Percentiles rank a stretch among this genome's conserved stretches.
Evolutionary conservation across 1,140 invertebrate genomes (phyloP).

Genomic region (Drosophila eugracilis): DNA sequence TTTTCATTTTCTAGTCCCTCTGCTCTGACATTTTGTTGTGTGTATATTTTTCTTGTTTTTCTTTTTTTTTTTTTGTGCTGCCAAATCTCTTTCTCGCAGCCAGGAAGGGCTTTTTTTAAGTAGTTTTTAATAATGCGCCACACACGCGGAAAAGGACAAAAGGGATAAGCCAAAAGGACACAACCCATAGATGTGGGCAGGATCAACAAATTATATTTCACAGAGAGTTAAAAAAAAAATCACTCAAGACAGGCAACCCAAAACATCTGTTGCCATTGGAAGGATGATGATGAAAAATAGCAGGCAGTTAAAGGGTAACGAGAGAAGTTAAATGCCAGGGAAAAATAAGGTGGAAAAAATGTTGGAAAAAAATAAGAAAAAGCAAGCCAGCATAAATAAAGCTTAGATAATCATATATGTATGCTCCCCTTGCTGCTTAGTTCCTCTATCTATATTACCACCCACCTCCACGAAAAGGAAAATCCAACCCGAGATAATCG

Average conservation of each 20-base stretch:
- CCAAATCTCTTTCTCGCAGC: constrained; percentile 46
- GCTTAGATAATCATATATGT: constrained; percentile 60
- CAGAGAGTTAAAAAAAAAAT: constrained; percentile 8
- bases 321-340: constrained; percentile 8
- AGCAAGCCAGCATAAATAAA: constrained; percentile 65
- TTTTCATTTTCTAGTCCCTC: constrained; percentile 70
- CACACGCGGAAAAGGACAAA: constrained; percentile 67
- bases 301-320: constrained; percentile 21
- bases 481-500: constrained; percentile 43
- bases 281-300: constrained; percentile 41
- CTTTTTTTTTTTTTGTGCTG: constrained; percentile 6
- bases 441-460: background rate
- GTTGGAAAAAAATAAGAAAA: constrained; percentile 15
- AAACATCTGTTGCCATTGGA: constrained; percentile 49
- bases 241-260: constrained; percentile 9
- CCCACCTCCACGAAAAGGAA: background rate
- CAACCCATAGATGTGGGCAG: constrained; percentile 47
- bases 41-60: constrained; percentile 5
- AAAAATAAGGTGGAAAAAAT: constrained; percentile 17
- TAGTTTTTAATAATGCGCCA: constrained; percentile 75
- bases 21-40: constrained; percentile 36
- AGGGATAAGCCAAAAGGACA: constrained; percentile 51
- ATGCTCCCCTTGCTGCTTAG: constrained; percentile 1
- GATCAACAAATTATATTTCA: constrained; percentile 50
- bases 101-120: constrained; percentile 76